Conservation (phyloP, 2,113 vertebrate genomes). For the Leucoraja erinaceus region DNA sequence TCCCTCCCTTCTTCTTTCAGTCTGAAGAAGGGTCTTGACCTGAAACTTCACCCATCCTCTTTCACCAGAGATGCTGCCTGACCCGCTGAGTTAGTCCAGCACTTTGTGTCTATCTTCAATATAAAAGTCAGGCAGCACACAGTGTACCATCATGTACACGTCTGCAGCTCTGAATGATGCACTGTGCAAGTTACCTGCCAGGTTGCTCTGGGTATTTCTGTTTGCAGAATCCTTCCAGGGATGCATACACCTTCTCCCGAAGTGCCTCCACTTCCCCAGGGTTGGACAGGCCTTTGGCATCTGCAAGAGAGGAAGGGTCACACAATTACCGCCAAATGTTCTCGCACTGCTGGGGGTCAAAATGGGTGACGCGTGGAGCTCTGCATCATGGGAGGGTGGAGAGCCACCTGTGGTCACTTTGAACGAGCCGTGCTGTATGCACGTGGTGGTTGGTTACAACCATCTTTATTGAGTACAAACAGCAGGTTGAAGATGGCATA, state of each 20-base stretch:
- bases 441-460: neutral
- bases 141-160: neutral
- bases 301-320: slow-evolving; percentile 42
- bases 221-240: slow-evolving; percentile 96
- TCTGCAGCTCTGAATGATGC: rapidly evolving
- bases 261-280: slow-evolving; percentile 87
- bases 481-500: neutral
- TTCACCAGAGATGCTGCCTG: no score
- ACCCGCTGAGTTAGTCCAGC: no score
- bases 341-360: neutral
- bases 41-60: no score
- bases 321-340: neutral
- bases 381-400: neutral
- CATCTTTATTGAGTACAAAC: neutral
- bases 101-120: neutral
- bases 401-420: neutral
- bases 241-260: slow-evolving; percentile 93
- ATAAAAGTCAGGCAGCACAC: slow-evolving; percentile 44
- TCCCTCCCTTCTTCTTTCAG: no score
- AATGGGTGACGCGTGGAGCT: neutral
- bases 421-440: neutral
- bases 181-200: slow-evolving; percentile 66
- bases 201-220: slow-evolving; percentile 98
- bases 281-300: slow-evolving; percentile 94
- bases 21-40: no score